Evolutionary conservation across 1,140 invertebrate species (phyloP).

Genomic region (Calliopsis andreniformis): DNA sequence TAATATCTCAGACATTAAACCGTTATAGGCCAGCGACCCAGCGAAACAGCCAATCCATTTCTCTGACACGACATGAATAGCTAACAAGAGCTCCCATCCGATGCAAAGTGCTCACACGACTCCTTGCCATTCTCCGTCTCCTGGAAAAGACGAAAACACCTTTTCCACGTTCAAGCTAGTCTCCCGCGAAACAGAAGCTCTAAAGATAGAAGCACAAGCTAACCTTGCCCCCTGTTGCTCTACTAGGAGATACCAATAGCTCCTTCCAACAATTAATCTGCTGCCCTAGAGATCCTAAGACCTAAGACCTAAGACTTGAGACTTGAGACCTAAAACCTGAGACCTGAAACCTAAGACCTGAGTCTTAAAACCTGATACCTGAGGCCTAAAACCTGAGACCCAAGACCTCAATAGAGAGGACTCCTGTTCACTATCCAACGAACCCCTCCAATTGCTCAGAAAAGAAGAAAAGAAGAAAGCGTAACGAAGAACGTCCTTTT

Average conservation of each 20-base stretch:
- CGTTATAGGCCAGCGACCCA: too few relatives aligned
- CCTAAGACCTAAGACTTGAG: too few relatives aligned
- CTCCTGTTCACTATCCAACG: too few relatives aligned
- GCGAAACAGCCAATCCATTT: background rate
- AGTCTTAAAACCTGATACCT: too few relatives aligned
- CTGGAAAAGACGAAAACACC: background rate
- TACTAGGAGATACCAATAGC: background rate
- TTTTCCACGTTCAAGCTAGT: too few relatives aligned
- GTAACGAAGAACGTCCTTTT: slow-evolving; percentile 68
- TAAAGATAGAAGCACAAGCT: background rate
- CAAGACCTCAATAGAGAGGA: too few relatives aligned
- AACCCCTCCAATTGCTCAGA: too few relatives aligned
- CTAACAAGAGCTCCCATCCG: slow-evolving; percentile 3
- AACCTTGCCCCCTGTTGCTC: background rate
- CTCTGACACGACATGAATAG: slow-evolving; percentile 16
- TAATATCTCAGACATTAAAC: background rate
- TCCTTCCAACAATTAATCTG: slow-evolving; percentile 5
- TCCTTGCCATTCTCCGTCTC: background rate
- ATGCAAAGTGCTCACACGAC: slow-evolving; percentile 14
- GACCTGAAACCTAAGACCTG: too few relatives aligned
- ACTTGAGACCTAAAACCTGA: too few relatives aligned
- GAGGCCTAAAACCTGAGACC: too few relatives aligned
- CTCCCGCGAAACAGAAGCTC: too few relatives aligned
- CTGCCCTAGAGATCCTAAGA: too few relatives aligned
- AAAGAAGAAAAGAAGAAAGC: background rate